Base-by-base conservation (phyloP, 2,113 vertebrate species). In the Nansenia antarctica region DNA sequence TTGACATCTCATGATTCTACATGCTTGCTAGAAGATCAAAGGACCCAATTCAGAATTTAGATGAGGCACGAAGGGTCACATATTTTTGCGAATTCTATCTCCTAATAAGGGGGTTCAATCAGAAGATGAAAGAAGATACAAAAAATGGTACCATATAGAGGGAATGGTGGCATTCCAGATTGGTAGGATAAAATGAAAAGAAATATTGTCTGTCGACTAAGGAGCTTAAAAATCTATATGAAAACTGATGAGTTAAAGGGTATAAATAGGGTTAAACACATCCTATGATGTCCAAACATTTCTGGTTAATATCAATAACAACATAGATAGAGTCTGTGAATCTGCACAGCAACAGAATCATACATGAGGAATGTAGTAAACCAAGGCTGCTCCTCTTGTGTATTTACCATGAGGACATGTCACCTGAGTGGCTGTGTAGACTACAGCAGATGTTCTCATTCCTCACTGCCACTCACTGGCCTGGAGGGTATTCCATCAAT, bases 21-120 rank as follows among this genome's bases (percentile, higher is more conserved):
- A 42, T 26, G 55, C 49, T 49, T 58, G 57, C 30, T 45, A n/a
- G 39, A 61, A 65, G 58, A 68, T 55, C 35, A 31, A 20, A 63
- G 30, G 39, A 31, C 15, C 42, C 26, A 7, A 4, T 27, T 42
- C 35, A 22, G 11, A 27, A 1, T 42, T 58, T 18, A 4, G 31
- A 62, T 37, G 20, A 62, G 22, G 39, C 59, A 62, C 32, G 58
- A 20, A 22, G 18, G 31, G 32, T 29, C 8, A 11, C 39, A 30
- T n/a, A 42, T 47, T n/a, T 15, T 49, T 20, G 45, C 11, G 15
- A 20, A 27, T 6, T 9, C 53, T 27, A 14, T 58, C 24, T 8
- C 2, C 11, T 18, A n/a, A 49, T 1, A 18, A 15, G 22, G n/a
- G 42, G 3, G 12, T 2, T 30, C 39, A 64, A 20, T 20, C 45